Conservation (phyloP, 92 coral and sea anemone species). For the Epizoanthus stellaris region DNA sequence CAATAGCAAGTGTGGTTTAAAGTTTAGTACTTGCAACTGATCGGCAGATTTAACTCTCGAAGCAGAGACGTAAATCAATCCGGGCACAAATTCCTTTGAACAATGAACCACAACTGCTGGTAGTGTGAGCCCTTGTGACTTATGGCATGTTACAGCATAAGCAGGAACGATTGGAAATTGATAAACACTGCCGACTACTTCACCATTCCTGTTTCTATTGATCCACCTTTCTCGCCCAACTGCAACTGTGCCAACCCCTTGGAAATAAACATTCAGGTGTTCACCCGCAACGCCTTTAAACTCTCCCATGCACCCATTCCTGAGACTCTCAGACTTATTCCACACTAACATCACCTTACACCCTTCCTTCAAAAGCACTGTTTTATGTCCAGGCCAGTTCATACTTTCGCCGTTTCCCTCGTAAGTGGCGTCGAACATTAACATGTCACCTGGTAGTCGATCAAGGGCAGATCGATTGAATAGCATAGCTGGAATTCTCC, state of each 20-base stretch:
- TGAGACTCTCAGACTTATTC: background rate
- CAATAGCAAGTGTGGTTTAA: no score
- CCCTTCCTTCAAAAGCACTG: conserved; percentile 1
- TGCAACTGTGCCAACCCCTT: background rate
- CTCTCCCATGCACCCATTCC: conserved; percentile 3
- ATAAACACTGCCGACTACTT: background rate
- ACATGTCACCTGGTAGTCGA: background rate
- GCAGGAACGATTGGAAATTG: background rate
- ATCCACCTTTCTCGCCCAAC: conserved; percentile 18
- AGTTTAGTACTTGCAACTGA: no score
- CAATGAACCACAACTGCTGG: no score
- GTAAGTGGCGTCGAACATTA: conserved; percentile 18
- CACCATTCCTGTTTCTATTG: background rate
- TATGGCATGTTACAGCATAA: no score
- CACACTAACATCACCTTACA: conserved; percentile 32
- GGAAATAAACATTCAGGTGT: background rate
- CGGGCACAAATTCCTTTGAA: no score
- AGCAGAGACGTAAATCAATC: no score
- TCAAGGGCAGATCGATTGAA: background rate
- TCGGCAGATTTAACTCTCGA: no score
- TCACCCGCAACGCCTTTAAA: background rate
- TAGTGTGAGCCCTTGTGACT: no score
- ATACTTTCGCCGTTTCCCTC: conserved; percentile 16
- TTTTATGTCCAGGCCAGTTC: conserved; percentile 7
- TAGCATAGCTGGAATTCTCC: background rate